Conservation (phyloP, 2,797 vertebrate species). For the Petrocephalus sullivani region DNA sequence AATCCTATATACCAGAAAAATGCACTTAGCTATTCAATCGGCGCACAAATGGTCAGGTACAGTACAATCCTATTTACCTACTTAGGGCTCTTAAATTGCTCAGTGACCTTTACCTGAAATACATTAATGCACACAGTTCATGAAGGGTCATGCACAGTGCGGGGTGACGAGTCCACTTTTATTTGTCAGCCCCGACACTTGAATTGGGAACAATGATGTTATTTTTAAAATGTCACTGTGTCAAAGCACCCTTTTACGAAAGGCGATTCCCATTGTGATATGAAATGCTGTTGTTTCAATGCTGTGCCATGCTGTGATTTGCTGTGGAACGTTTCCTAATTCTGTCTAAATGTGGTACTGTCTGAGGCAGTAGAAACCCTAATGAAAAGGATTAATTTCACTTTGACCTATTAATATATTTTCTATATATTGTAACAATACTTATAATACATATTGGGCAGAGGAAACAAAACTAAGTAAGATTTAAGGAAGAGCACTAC, state of each 20-base stretch:
- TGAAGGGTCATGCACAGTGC: background rate
- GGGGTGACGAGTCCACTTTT: background rate
- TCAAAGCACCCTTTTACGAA: background rate
- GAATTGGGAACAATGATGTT: conserved; percentile 3
- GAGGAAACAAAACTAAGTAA: background rate
- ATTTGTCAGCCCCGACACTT: conserved; percentile 6
- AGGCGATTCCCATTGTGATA: background rate
- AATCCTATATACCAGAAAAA: background rate
- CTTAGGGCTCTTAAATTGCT: conserved; percentile 15
- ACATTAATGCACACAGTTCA: background rate
- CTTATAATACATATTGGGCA: background rate
- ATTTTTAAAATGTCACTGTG: conserved; percentile 12
- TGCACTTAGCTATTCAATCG: background rate
- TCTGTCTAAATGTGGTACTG: background rate
- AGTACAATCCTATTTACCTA: conserved; percentile 14
- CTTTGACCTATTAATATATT: background rate
- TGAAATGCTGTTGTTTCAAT: background rate
- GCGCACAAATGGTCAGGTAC: background rate
- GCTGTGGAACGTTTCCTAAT: background rate
- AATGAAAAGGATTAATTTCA: background rate
- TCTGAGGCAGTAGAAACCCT: background rate
- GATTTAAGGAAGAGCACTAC: background rate
- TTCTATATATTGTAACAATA: background rate
- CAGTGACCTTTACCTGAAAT: conserved; percentile 16
- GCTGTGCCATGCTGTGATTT: background rate